These are phyloP conservation scores for Cryptophagus acutangulus DNA, from an alignment of 2,888 invertebrate species.

Conservation along the genomic window DNA sequence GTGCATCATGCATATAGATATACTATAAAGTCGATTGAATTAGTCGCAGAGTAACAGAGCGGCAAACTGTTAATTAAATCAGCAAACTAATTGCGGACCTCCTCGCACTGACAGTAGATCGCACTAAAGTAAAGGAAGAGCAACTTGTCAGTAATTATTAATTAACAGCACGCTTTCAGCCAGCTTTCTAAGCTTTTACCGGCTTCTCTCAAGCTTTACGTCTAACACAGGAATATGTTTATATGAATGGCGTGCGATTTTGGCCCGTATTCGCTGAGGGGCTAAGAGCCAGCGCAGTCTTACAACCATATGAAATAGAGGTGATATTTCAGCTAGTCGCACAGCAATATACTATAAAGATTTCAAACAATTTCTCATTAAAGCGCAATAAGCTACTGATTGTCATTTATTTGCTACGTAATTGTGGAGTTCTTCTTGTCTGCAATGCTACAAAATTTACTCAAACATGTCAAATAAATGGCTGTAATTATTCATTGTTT, in stretches of 20 bases:
- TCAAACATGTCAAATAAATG: constrained; percentile 45
- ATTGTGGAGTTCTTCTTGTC: constrained; percentile 43
- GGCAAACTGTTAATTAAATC: constrained; percentile 45
- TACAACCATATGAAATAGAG: constrained; percentile 28
- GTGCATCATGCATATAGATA: too few relatives aligned
- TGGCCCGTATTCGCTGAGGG: constrained; percentile 20
- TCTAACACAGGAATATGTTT: constrained; percentile 47
- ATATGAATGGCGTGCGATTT: constrained; percentile 34
- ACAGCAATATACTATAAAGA: constrained; percentile 41
- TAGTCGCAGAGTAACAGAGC: constrained; percentile 41
- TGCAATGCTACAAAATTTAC: constrained; percentile 33
- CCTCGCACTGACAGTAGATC: constrained; percentile 36
- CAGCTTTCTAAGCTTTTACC: constrained; percentile 52
- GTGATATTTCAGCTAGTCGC: constrained; percentile 24
- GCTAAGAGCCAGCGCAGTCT: constrained; percentile 16
- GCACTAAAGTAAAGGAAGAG: constrained; percentile 49
- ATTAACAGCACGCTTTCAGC: constrained; percentile 52
- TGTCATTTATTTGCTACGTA: constrained; percentile 48
- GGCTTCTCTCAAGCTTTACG: constrained; percentile 46
- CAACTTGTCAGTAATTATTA: constrained; percentile 54
- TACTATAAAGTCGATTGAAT: too few relatives aligned
- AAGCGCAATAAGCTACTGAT: constrained; percentile 47
- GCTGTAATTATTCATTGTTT: constrained; percentile 39
- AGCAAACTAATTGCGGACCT: constrained; percentile 40
- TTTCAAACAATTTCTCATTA: constrained; percentile 49